Evolutionary conservation across 2,113 vertebrate species (phyloP).

Genomic region (Theropithecus gelada): DNA sequence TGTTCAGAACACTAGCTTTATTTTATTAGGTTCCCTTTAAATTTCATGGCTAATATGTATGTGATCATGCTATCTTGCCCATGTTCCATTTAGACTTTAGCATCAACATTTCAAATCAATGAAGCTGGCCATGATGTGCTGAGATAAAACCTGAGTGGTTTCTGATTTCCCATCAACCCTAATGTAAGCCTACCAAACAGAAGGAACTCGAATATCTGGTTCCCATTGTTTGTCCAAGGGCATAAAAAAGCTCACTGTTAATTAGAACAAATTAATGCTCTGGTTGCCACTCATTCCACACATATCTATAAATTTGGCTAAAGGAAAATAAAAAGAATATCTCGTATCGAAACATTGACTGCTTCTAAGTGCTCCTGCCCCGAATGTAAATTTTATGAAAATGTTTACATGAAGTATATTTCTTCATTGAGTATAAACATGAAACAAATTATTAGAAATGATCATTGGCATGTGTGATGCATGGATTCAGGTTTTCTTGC

Average conservation of each 20-base stretch:
- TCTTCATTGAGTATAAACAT: neutral
- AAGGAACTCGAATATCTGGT: neutral
- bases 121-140: neutral
- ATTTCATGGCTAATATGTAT: neutral
- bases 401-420: slow-evolving; percentile 14
- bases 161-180: neutral
- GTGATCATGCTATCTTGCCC: neutral
- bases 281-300: neutral
- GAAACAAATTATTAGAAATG: slow-evolving; percentile 31
- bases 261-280: neutral
- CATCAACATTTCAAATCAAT: neutral
- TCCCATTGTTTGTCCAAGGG: neutral
- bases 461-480: slow-evolving; percentile 18
- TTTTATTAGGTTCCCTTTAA: neutral
- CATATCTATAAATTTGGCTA: neutral
- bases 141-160: neutral
- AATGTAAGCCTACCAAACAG: neutral
- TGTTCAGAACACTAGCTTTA: neutral
- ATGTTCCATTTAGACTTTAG: neutral
- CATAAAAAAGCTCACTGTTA: neutral
- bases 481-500: slow-evolving; percentile 30
- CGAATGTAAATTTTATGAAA: neutral
- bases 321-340: neutral
- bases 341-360: neutral
- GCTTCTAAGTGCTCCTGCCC: neutral